Evolutionary conservation across 1,140 invertebrate species (phyloP).

Genomic region (Bombus pyrosoma): DNA sequence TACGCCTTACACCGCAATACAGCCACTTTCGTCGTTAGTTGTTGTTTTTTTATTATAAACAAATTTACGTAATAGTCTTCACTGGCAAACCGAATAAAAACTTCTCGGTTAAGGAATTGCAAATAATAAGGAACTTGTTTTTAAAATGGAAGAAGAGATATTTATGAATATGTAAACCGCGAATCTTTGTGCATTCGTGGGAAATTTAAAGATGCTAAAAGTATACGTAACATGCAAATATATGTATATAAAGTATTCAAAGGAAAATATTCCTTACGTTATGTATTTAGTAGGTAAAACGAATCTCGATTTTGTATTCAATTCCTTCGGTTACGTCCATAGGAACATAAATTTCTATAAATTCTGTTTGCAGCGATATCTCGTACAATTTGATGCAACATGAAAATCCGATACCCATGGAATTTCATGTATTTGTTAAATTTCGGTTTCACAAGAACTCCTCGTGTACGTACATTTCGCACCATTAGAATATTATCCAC

Average conservation of each 20-base stretch:
- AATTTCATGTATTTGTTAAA: too few relatives aligned
- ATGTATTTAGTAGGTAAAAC: not conserved
- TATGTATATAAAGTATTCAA: too few relatives aligned
- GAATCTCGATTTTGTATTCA: not conserved
- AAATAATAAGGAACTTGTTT: not conserved
- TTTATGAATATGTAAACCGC: not conserved
- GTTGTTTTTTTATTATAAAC: not conserved
- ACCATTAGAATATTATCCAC: rapidly evolving
- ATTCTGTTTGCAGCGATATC: too few relatives aligned
- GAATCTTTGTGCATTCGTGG: not conserved
- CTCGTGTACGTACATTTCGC: too few relatives aligned
- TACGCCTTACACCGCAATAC: not conserved
- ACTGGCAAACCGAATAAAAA: not conserved
- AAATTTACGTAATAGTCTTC: not conserved
- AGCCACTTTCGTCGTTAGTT: not conserved
- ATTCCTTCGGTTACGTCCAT: too few relatives aligned
- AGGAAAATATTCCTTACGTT: not conserved
- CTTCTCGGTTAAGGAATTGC: too few relatives aligned
- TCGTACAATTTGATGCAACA: too few relatives aligned
- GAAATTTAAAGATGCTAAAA: not conserved
- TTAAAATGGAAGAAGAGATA: not conserved
- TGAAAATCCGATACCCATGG: too few relatives aligned
- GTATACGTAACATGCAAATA: not conserved
- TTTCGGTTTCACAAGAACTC: rapidly evolving
- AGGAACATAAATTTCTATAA: too few relatives aligned